Percentiles rank a stretch among this genome's conserved stretches.
phyloP scores from a whole-genome alignment of 30 jellyfish, hydroid and myxozoan genomes.

The Cassiopea xamachana region DNA sequence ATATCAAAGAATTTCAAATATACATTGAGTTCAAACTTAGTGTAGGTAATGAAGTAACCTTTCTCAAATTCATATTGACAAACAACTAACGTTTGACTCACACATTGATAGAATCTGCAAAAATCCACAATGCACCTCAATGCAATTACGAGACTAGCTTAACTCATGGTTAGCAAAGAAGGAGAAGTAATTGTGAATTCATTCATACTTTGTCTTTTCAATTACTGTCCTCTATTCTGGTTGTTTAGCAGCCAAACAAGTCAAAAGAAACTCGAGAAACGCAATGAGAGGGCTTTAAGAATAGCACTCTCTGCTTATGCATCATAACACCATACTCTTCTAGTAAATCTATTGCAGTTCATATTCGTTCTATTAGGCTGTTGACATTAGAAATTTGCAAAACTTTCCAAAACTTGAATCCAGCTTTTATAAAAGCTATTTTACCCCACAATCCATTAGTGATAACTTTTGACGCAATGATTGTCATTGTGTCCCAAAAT shows the following conservation, averaged over 20 bases:
- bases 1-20: neutral
- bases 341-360: neutral
- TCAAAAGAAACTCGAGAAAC: constrained; percentile 22
- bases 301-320: neutral
- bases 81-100: neutral
- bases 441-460: too few species aligned
- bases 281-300: constrained; percentile 4
- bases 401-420: neutral
- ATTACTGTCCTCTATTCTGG: constrained; percentile 6
- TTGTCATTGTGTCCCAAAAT: too few species aligned
- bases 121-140: constrained; percentile 4
- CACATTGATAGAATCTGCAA: constrained; percentile 22
- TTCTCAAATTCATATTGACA: neutral
- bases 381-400: neutral
- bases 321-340: neutral
- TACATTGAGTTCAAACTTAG: neutral
- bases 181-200: neutral
- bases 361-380: neutral
- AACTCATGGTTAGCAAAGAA: constrained; percentile 22
- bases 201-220: neutral
- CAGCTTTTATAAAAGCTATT: neutral
- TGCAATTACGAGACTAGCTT: constrained; percentile 15
- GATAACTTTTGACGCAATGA: too few species aligned
- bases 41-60: neutral
- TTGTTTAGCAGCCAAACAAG: constrained; percentile 3